Percentiles rank a stretch among this genome's conserved stretches.
phyloP scores from a whole-genome alignment of 1,140 invertebrate species.

The Gryon sp. region DNA sequence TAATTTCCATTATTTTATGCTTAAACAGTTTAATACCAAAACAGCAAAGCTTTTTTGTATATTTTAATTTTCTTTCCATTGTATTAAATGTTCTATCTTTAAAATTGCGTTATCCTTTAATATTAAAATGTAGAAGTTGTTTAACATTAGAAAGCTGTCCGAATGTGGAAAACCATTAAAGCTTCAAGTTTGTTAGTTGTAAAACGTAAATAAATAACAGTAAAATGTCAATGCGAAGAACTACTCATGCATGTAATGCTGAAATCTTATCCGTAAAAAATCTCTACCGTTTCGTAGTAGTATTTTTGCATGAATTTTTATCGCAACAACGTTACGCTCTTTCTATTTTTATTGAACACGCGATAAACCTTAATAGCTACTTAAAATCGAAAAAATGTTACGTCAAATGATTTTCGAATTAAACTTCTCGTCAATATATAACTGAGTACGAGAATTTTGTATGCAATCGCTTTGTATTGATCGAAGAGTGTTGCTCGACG shows the following conservation, averaged over 20 bases:
- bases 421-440: constrained; percentile 5
- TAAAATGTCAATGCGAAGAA: constrained; percentile 10
- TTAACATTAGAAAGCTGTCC: constrained; percentile 1
- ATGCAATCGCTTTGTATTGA: not conserved
- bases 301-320: constrained; percentile 24
- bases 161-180: not conserved
- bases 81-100: too few relatives aligned
- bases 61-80: too few relatives aligned
- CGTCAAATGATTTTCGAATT: constrained; percentile 22
- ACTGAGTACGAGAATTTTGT: constrained; percentile 5
- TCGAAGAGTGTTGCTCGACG: not conserved
- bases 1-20: too few relatives aligned
- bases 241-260: too few relatives aligned
- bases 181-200: not conserved
- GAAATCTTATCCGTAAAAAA: constrained; percentile 17
- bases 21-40: too few relatives aligned
- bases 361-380: constrained; percentile 20
- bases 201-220: constrained; percentile 5
- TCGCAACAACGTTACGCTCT: constrained; percentile 1
- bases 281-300: constrained; percentile 9
- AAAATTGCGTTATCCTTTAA: too few relatives aligned
- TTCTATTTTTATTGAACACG: not conserved
- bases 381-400: constrained; percentile 7
- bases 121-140: not conserved
- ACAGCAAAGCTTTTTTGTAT: too few relatives aligned